Base-by-base conservation (phyloP, 2,797 vertebrate genomes). In the Xenentodon cancila region DNA sequence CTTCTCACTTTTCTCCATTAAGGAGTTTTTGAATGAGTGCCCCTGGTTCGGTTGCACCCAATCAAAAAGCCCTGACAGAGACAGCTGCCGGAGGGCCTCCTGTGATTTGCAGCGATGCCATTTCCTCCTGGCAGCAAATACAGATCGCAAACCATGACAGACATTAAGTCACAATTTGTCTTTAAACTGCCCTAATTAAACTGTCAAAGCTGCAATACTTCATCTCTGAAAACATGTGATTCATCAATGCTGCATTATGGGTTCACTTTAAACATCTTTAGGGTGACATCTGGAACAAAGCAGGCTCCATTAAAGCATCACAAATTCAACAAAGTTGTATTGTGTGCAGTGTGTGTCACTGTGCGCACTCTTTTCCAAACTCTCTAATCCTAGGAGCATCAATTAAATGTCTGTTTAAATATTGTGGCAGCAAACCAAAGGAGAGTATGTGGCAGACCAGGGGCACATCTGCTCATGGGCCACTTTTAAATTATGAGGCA, bases 111-210 rank as follows among this genome's bases (percentile, higher is more conserved):
- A 21, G 66, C 49, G 4, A 67, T 70, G 77, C 74, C 75, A 71
- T 76, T 79, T 70, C 71, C 58, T 75, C 37, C 61, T 75, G 82
- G 78, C 80, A 80, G 69, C 25, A 15, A 64, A 70, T 68, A 44
- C 65, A 55, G 58, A 81, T 78, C 44, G 27, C 74, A 67, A 66
- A 80, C 53, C 65, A 12, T 53, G 86, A 81, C 85, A 81, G 79
- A 88, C 72, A 86, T 81, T 69, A 77, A 73, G 61, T 71, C 53
- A 53, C 79, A 59, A 68, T 84, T 72, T 55, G 47, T 84, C 68
- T 81, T 78, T 70, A 73, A 84, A 89, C 84, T 75, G 81, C 65
- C 63, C 75, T 80, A 85, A 88, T 89, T 85, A 90, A 85, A 84
- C 64, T 83, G 88, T 84, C 87, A 77, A 42, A 73, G 68, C 50